Conservation (phyloP, 2,113 vertebrate genomes). For the chimpanzee (Pan troglodytes) region DNA sequence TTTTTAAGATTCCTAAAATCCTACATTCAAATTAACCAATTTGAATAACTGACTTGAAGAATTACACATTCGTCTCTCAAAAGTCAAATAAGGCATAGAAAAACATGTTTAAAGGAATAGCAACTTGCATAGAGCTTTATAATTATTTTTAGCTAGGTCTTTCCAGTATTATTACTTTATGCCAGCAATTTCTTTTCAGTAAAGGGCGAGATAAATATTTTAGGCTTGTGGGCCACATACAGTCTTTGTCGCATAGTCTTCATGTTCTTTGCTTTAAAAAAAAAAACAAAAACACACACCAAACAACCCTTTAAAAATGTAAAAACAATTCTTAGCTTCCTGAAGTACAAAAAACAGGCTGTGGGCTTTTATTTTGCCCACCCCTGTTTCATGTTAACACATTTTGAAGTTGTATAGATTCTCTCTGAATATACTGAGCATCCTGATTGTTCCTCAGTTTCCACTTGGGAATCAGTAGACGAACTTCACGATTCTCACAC, state of each 20-base stretch:
- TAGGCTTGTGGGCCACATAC: background rate
- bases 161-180: conserved; percentile 37
- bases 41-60: background rate
- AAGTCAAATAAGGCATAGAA: background rate
- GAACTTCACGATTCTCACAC: background rate
- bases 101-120: background rate
- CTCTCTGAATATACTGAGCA: background rate
- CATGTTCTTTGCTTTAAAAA: background rate
- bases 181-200: background rate
- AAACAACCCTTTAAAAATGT: background rate
- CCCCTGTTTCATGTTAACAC: background rate
- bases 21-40: background rate
- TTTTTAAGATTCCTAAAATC: background rate
- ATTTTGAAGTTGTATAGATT: background rate
- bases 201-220: background rate
- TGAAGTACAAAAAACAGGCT: background rate
- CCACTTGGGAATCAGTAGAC: background rate
- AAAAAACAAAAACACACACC: background rate
- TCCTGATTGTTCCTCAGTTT: background rate
- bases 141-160: background rate
- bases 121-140: background rate
- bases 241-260: background rate
- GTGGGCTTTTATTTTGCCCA: background rate
- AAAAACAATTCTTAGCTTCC: background rate
- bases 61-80: conserved; percentile 22